Evolutionary conservation across 2,888 invertebrate species (phyloP).

Genomic region (Embidobia sp.): DNA sequence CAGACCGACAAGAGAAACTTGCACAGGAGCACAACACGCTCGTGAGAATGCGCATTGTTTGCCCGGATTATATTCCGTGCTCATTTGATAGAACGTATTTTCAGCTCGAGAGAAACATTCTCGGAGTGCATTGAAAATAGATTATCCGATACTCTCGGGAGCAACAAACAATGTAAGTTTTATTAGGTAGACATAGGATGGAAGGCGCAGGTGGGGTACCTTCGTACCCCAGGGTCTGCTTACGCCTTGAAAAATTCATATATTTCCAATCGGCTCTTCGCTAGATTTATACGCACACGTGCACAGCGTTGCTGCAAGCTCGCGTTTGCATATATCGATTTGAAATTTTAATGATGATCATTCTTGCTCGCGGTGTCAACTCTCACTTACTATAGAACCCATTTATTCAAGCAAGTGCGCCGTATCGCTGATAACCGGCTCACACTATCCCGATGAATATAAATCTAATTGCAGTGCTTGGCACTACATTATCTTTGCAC

Average conservation of each 20-base stretch:
- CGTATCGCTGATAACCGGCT: constrained; percentile 62
- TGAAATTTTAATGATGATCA: constrained; percentile 65
- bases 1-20: too few species aligned
- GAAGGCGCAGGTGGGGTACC: background rate
- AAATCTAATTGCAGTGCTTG: constrained; percentile 70
- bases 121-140: constrained; percentile 45
- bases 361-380: constrained; percentile 61
- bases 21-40: background rate
- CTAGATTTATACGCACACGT: constrained; percentile 17
- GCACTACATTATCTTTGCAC: constrained; percentile 60
- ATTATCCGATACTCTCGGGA: constrained; percentile 44
- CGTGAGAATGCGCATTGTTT: constrained; percentile 17
- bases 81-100: constrained; percentile 37
- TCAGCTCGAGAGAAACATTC: constrained; percentile 13
- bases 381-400: constrained; percentile 64
- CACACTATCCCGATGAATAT: constrained; percentile 70
- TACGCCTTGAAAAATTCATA: constrained; percentile 44
- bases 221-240: constrained; percentile 30
- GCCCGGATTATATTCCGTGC: constrained; percentile 25
- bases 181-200: constrained; percentile 34
- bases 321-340: constrained; percentile 53
- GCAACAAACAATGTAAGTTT: constrained; percentile 55
- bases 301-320: constrained; percentile 27
- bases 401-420: constrained; percentile 63
- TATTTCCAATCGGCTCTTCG: constrained; percentile 27